Evolutionary conservation across 2,113 vertebrate species (phyloP).

Genomic region (Elanus axillaris): DNA sequence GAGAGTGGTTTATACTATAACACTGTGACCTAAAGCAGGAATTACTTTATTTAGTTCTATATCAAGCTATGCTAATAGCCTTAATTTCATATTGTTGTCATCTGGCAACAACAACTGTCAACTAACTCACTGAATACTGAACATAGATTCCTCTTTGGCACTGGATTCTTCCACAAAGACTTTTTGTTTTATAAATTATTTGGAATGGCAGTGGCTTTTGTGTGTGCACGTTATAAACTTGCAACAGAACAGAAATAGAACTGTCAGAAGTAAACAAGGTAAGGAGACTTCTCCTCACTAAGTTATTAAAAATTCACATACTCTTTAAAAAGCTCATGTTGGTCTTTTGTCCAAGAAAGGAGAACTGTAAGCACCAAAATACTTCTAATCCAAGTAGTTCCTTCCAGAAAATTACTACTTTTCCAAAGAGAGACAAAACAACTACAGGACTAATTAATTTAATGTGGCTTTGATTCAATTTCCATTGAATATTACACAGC

Average conservation of each 20-base stretch:
- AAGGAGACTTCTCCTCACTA: not conserved
- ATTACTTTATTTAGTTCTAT: not conserved
- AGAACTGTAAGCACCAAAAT: not conserved
- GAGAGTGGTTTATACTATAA: not conserved
- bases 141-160: not conserved
- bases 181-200: not conserved
- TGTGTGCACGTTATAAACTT: not conserved
- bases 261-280: not conserved
- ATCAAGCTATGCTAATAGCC: not conserved
- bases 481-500: not conserved
- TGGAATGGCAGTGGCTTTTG: not conserved
- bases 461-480: not conserved
- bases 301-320: not conserved
- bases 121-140: not conserved
- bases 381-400: not conserved
- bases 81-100: conserved; percentile 11
- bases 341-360: not conserved
- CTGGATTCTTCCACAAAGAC: not conserved
- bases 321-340: not conserved
- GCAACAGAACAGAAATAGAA: not conserved
- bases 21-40: not conserved
- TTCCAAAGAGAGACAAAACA: not conserved
- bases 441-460: not conserved
- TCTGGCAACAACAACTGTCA: not conserved
- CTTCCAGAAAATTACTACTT: not conserved